These are phyloP conservation scores for Alentia gelatinosa DNA, from an alignment of 2,888 invertebrate genomes.

Conservation along the genomic window DNA sequence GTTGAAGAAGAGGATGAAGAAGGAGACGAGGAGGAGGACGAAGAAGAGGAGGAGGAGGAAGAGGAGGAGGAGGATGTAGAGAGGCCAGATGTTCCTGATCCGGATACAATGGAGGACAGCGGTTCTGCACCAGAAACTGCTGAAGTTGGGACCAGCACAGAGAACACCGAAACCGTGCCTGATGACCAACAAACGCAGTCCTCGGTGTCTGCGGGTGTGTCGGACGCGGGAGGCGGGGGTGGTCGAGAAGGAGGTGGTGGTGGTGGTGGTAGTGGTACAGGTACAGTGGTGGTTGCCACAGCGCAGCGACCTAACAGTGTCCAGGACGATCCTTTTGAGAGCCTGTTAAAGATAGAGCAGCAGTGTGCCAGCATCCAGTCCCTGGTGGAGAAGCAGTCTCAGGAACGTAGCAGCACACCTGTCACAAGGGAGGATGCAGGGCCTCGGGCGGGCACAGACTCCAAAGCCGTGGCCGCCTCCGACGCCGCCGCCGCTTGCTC, in stretches of 20 bases:
- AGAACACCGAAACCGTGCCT: not conserved
- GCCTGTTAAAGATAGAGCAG: constrained; percentile 82
- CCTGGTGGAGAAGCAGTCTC: constrained; percentile 55
- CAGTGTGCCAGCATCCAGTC: constrained; percentile 82
- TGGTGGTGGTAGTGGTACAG: not conserved
- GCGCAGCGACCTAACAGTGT: not conserved
- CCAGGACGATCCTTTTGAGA: constrained; percentile 73
- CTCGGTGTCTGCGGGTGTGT: not conserved
- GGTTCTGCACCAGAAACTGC: constrained; percentile 13
- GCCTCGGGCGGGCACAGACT: not conserved
- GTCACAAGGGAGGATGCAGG: not conserved
- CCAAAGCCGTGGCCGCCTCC: not conserved
- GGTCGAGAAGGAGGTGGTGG: not conserved
- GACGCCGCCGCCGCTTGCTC: not conserved
- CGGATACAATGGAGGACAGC: not conserved
- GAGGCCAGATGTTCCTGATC: not conserved
- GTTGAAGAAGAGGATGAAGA: not conserved
- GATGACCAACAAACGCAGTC: not conserved
- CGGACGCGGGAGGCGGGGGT: not conserved
- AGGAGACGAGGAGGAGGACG: not conserved
- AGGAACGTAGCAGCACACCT: constrained; percentile 17
- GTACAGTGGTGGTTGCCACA: not conserved
- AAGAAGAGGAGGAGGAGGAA: constrained; percentile 8
- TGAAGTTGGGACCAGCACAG: constrained; percentile 30
- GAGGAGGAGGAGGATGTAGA: not conserved